Evolutionary conservation across 2,113 vertebrate species (phyloP), one percentile per base, ranked within the genome.

Genomic region (Lasiurus cinereus): DNA sequence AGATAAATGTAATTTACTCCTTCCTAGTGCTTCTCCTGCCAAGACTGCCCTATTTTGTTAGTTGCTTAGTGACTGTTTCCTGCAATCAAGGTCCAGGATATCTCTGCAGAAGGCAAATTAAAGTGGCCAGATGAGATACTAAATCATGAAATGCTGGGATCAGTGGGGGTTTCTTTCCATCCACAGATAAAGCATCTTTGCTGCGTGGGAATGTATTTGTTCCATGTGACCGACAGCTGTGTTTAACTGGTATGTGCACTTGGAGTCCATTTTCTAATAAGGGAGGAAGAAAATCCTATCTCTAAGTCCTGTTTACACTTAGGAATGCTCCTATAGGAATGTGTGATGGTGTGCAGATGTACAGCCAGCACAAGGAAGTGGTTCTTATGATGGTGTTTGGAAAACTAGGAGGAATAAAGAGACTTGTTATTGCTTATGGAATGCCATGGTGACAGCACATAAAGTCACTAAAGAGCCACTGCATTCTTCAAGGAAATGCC

Each of bases 121-220:
- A 76, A 94, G 95, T 93, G 86, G 83, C 82, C 80, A 96, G 91
- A 97, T 97, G 96, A 96, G 69, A 43, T 72, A 50, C 24, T 97
- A 95, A 96, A 92, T 98, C 69, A 48, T 83, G 27, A 93, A 90
- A 92, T 96, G 14, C 90, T 96, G 90, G 95, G 73, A 69, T n/a
- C 59, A 43, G 59, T 54, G 78, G 43, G 69, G 46, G 6, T 95
- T 96, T 97, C 80, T 97, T 96, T 74, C 88, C 48, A 21, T 62
- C 73, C 22, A 46, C n/a, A 83, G 54, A 90, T 12, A 31, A n/a
- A 50, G 31, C 66, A 50, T 54, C 78, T 85, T 79, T 83, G 46
- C 88, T 59, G 12, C 31, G 9, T 88, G n/a, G 19, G 83, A 62
- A 48, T 72, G 59, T 48, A 3, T 89, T 27, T 72, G 52, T 79